Conservation (phyloP, 2,888 invertebrate genomes). For the Elysia crispata region DNA sequence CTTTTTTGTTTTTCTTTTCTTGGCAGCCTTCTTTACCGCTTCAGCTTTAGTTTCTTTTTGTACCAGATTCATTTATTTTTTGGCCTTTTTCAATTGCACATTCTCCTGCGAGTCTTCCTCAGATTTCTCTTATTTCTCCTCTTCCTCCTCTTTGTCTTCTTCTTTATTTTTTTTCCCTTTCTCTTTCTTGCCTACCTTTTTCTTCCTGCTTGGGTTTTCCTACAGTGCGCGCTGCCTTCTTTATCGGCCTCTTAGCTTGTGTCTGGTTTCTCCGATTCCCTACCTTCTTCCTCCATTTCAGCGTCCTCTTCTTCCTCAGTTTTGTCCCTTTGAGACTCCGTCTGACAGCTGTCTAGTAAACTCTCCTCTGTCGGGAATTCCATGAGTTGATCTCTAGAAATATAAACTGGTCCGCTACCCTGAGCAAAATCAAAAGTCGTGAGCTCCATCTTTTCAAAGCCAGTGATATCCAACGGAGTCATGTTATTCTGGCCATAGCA, state of each 20-base stretch:
- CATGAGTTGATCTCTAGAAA: slow-evolving; percentile 41
- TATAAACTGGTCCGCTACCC: slow-evolving; percentile 43
- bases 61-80: too few relatives aligned
- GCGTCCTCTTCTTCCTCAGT: slow-evolving; percentile 29
- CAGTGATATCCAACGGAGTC: background rate
- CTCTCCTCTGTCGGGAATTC: slow-evolving; percentile 23
- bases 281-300: slow-evolving; percentile 5
- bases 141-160: slow-evolving; percentile 34
- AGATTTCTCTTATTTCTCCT: too few relatives aligned
- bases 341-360: background rate
- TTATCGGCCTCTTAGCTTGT: background rate
- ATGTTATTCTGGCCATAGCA: slow-evolving; percentile 9
- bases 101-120: too few relatives aligned
- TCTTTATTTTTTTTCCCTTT: slow-evolving; percentile 20
- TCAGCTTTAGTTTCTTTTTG: too few relatives aligned
- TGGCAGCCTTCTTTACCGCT: too few relatives aligned
- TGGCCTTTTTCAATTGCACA: too few relatives aligned
- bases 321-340: background rate
- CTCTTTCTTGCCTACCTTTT: slow-evolving; percentile 15
- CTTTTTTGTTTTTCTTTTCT: too few relatives aligned
- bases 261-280: background rate
- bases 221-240: background rate
- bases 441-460: slow-evolving; percentile 26
- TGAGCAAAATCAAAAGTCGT: slow-evolving; percentile 31
- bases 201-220: slow-evolving; percentile 14